phyloP scores from a whole-genome alignment of 2,113 vertebrate species.

The Dicaeum eximium region DNA sequence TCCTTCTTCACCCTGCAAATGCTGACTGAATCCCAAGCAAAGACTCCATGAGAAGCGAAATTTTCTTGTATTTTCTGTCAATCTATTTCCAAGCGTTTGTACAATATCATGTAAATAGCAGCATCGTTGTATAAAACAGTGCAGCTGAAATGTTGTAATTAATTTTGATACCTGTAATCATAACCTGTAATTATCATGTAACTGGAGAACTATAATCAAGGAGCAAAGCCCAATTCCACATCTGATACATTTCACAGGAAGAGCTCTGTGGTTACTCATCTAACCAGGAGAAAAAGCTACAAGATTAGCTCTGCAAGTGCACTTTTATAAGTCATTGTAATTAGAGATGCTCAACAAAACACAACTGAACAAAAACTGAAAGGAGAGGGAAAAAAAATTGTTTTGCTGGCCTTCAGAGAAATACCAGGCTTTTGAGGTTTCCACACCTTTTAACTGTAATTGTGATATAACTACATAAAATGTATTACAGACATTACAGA shows the following conservation, averaged over 20 bases:
- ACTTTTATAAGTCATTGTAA: neutral
- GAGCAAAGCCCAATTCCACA: neutral
- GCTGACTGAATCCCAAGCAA: neutral
- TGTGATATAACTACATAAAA: neutral
- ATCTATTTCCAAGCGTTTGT: neutral
- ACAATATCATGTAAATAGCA: neutral
- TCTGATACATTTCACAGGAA: neutral
- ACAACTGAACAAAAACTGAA: neutral
- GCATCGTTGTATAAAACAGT: neutral
- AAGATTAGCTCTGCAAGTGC: neutral
- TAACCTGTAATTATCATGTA: conserved; percentile 14
- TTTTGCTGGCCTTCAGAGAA: neutral
- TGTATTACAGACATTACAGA: neutral
- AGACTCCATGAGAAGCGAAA: neutral
- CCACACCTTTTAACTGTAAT: neutral
- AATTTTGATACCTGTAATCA: conserved; percentile 22
- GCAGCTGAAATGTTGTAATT: neutral
- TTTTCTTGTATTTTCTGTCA: neutral
- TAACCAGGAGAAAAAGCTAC: neutral
- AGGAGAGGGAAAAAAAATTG: rapidly evolving
- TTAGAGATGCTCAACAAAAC: neutral
- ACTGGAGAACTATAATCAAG: conserved; percentile 11
- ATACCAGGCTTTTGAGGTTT: neutral
- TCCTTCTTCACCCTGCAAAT: neutral
- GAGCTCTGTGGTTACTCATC: neutral